Base-by-base conservation (phyloP, 2,888 invertebrate genomes). In the Ormia ochracea region DNA sequence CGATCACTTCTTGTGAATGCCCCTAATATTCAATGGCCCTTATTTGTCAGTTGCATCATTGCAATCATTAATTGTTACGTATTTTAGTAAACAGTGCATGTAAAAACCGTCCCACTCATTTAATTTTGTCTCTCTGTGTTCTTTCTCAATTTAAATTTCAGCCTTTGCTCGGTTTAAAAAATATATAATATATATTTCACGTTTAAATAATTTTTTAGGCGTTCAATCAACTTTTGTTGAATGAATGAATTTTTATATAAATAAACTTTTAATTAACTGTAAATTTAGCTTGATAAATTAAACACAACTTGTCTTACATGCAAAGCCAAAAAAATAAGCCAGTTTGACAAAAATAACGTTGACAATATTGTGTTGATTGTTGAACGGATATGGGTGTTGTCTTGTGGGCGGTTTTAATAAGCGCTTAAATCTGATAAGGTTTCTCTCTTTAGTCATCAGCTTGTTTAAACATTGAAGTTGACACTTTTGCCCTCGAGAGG, bases 341-440 rank as follows among this genome's bases (percentile, higher is more conserved):
- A 41, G 77, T 68, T 59, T 54, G 10, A 26, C 33, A 19, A 45
- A 43, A 69, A 12, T 38, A 31, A 21, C 14, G 4, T 10, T 70
- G 28, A 28, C 6, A 28, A 28, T n/a, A 36, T 73, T 48, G 38
- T 9, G 4, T 50, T 21, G 38, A 78, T 58, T 63, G 68, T 73
- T 76, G 58, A 76, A 73, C 80, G 80, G 80, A 80, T 76, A 80
- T 80, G 72, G 80, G 73, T 80, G 80, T 76, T 73, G 80, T 38
- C 61, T 63, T 28, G 80, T 80, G 76, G 80, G 80, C 80, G 80
- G 68, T 76, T 76, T 72, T 58, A 59, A 75, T 70, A 79, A 79
- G 58, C 69, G 63, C 36, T 76, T 63, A 69, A 69, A 69, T 63
- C 63, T 56, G 21, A 12, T 41, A 48, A 12, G 19, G 19, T 36